Percentiles rank a stretch among this genome's conserved stretches.
phyloP scores from a whole-genome alignment of 2,797 vertebrate species.

The Siniperca obscura region DNA sequence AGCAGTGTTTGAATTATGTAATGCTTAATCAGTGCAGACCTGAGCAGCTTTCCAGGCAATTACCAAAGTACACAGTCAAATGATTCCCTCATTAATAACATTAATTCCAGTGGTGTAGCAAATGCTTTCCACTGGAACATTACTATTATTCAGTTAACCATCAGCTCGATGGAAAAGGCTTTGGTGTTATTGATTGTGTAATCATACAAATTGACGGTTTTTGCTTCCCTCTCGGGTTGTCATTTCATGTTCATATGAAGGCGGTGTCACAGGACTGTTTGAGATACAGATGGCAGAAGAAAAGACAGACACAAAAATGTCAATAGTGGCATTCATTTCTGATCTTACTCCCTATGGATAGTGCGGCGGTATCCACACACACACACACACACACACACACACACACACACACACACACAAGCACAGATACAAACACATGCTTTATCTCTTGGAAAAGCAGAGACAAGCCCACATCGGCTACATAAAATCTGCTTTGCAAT shows the following conservation, averaged over 20 bases:
- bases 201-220: constrained; percentile 37
- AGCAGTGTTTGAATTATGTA: constrained; percentile 75
- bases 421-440: constrained; percentile 2
- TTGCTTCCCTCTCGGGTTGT: background rate
- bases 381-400: background rate
- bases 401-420: constrained; percentile 5
- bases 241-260: constrained; percentile 33
- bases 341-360: constrained; percentile 4
- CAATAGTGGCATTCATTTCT: background rate
- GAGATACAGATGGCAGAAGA: background rate
- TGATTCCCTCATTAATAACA: constrained; percentile 73
- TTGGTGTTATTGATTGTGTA: constrained; percentile 56
- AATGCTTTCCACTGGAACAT: constrained; percentile 65
- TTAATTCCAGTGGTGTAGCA: constrained; percentile 64
- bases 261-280: constrained; percentile 8
- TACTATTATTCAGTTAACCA: constrained; percentile 63
- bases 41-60: constrained; percentile 66
- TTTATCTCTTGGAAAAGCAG: constrained; percentile 46
- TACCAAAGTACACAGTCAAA: constrained; percentile 72
- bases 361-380: background rate
- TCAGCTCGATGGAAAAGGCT: constrained; percentile 64
- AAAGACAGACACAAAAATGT: background rate
- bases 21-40: constrained; percentile 62
- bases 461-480: constrained; percentile 23
- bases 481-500: constrained; percentile 59